Evolutionary conservation across 2,888 invertebrate genomes (phyloP).

Genomic region (Eudemis profundana): DNA sequence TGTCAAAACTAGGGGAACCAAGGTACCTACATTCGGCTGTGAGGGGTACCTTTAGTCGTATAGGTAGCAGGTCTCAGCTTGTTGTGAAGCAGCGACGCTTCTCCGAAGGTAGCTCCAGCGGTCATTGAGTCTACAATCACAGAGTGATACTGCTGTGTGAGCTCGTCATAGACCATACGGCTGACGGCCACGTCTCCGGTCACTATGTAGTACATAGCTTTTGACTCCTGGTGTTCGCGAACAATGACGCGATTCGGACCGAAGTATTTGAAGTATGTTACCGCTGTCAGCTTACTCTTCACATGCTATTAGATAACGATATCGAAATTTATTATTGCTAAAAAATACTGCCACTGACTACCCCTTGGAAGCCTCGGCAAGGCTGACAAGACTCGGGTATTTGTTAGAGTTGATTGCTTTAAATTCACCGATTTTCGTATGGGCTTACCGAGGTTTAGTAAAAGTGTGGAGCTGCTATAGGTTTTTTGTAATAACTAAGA

Average conservation of each 20-base stretch:
- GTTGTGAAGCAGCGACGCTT: conserved; percentile 17
- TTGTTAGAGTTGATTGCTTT: no score
- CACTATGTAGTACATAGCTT: conserved; percentile 87
- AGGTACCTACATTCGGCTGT: no score
- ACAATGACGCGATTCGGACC: conserved; percentile 86
- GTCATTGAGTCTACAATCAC: conserved; percentile 81
- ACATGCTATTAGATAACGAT: conserved; percentile 72
- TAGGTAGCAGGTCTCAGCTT: conserved; percentile 5
- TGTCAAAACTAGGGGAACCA: no score
- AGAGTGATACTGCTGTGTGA: conserved; percentile 73
- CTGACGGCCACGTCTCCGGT: conserved; percentile 84
- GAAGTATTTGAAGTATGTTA: conserved; percentile 86
- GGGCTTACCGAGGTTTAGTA: no score
- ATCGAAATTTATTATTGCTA: no score
- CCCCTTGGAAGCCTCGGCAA: no score
- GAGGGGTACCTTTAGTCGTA: conserved; percentile 5
- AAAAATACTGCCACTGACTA: no score
- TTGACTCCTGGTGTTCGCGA: conserved; percentile 85
- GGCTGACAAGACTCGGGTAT: no score
- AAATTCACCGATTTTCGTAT: no score
- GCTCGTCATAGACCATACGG: conserved; percentile 79
- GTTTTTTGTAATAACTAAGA: no score
- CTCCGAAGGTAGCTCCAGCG: conserved; percentile 78
- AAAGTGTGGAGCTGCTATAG: no score
- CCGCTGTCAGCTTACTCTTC: conserved; percentile 85